phyloP scores from a whole-genome alignment of 1,140 invertebrate genomes.

The Hirudo medicinalis region DNA sequence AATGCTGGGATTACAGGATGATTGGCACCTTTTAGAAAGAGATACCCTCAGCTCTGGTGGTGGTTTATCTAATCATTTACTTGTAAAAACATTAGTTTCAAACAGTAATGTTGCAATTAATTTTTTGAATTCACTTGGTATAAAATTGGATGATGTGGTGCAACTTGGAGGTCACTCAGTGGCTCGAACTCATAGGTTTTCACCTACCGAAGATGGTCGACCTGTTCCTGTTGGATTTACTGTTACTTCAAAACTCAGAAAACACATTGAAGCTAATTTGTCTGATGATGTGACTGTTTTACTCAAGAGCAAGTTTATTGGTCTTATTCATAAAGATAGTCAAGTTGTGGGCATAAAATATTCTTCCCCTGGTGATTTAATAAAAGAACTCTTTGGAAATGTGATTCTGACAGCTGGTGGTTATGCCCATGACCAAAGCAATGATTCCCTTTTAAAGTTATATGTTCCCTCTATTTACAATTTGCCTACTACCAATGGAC shows the following conservation, averaged over 20 bases:
- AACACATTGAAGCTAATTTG: constrained; percentile 26
- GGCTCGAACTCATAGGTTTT: constrained; percentile 35
- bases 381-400: constrained; percentile 24
- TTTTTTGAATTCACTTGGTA: constrained; percentile 31
- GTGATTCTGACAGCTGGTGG: constrained; percentile 35
- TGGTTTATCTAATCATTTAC: constrained; percentile 31
- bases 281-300: constrained; percentile 26
- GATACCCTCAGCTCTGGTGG: constrained; percentile 36
- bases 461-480: constrained; percentile 29
- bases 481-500: constrained; percentile 37
- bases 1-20: constrained; percentile 29
- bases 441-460: constrained; percentile 29
- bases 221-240: constrained; percentile 36
- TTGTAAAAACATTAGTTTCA: constrained; percentile 33
- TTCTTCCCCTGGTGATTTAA: not conserved
- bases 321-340: constrained; percentile 12
- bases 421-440: constrained; percentile 26
- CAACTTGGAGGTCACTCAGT: constrained; percentile 37
- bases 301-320: constrained; percentile 20
- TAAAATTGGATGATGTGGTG: constrained; percentile 34
- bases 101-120: constrained; percentile 27
- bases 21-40: constrained; percentile 28
- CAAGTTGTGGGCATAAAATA: constrained; percentile 17
- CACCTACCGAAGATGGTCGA: constrained; percentile 35
- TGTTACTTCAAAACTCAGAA: constrained; percentile 31